Evolutionary conservation across 2,797 vertebrate genomes (phyloP).

Genomic region (Pangasius krempfi): DNA sequence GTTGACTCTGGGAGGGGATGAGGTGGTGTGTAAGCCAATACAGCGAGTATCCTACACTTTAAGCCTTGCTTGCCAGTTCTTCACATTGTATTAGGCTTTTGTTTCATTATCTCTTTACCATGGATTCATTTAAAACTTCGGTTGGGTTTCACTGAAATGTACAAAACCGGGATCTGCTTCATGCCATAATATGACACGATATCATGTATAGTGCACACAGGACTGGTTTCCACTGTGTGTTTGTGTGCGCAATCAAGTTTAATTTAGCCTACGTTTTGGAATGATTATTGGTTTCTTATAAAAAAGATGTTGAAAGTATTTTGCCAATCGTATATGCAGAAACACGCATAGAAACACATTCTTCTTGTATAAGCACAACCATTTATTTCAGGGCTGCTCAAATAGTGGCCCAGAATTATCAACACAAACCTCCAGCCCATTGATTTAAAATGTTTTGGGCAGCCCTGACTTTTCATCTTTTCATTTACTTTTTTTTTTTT

Average conservation of each 20-base stretch:
- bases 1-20: constrained; percentile 61
- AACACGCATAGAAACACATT: not conserved
- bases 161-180: not conserved
- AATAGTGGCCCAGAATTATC: not conserved
- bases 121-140: constrained; percentile 26
- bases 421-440: not conserved
- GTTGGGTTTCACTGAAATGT: constrained; percentile 7
- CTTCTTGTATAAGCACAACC: not conserved
- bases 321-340: constrained; percentile 38
- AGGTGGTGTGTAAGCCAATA: constrained; percentile 57
- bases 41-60: constrained; percentile 49
- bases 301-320: constrained; percentile 41
- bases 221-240: constrained; percentile 54
- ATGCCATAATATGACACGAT: not conserved
- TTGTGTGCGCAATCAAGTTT: constrained; percentile 13
- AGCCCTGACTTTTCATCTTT: constrained; percentile 54
- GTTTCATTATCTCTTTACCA: constrained; percentile 2
- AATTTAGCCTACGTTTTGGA: not conserved
- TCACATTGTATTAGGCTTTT: constrained; percentile 44
- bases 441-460: not conserved
- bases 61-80: constrained; percentile 39
- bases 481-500: constrained; percentile 58
- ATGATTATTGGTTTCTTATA: not conserved
- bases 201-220: constrained; percentile 43
- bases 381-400: constrained; percentile 12